Evolutionary conservation across 2,888 invertebrate species (phyloP).

Genomic region (Abscondita cerata): DNA sequence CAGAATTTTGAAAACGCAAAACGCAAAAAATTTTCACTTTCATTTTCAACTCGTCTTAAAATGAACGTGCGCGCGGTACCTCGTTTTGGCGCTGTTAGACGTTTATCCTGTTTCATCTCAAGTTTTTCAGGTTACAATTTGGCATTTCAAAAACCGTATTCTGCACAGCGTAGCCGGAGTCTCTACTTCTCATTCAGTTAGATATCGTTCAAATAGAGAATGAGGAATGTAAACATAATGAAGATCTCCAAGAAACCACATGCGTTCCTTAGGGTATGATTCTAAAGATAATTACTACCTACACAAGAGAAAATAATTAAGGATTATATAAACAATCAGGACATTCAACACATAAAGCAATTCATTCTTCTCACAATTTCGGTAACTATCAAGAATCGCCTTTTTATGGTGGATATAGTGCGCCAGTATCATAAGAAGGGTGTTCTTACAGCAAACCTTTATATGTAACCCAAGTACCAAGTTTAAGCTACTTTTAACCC

Average conservation of each 20-base stretch:
- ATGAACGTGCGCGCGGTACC: too few relatives aligned
- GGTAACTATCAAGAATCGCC: constrained; percentile 25
- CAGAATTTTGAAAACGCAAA: too few relatives aligned
- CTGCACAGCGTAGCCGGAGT: constrained; percentile 19
- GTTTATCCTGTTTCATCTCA: not conserved
- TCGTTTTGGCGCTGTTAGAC: too few relatives aligned
- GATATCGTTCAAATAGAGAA: constrained; percentile 29
- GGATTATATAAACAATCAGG: not conserved
- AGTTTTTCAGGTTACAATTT: constrained; percentile 3
- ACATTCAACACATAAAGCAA: constrained; percentile 14
- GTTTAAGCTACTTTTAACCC: constrained; percentile 14
- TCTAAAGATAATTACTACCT: constrained; percentile 25
- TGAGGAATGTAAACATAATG: not conserved
- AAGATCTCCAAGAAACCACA: constrained; percentile 13
- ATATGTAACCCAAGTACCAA: not conserved
- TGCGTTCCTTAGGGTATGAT: constrained; percentile 39
- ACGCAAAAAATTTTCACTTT: too few relatives aligned
- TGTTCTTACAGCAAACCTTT: constrained; percentile 4
- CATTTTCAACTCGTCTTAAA: too few relatives aligned
- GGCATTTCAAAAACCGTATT: constrained; percentile 11
- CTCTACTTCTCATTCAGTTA: constrained; percentile 11
- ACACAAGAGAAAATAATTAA: constrained; percentile 15
- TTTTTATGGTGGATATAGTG: constrained; percentile 13
- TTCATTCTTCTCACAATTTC: not conserved
- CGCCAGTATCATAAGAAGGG: not conserved